Evolutionary conservation across 1,140 invertebrate genomes (phyloP).

Genomic region (Drosophila santomea): DNA sequence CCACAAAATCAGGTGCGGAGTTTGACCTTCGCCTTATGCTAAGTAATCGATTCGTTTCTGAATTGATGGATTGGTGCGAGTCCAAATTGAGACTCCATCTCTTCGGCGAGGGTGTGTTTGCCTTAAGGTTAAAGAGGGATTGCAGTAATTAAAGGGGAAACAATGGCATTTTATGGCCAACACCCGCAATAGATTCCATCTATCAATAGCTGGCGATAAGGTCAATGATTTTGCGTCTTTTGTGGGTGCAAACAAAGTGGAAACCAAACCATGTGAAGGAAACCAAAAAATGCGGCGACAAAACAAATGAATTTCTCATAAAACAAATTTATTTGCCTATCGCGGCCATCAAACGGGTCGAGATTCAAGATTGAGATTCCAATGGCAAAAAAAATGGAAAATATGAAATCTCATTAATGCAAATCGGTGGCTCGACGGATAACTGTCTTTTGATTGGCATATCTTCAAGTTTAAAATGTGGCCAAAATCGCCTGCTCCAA

Average conservation of each 20-base stretch:
- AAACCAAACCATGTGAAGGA: slow-evolving; percentile 59
- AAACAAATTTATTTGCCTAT: slow-evolving; percentile 46
- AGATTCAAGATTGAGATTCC: slow-evolving; percentile 7
- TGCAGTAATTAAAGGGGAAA: slow-evolving; percentile 36
- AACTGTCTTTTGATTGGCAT: slow-evolving; percentile 64
- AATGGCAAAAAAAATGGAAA: slow-evolving; percentile 9
- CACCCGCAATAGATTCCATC: slow-evolving; percentile 41
- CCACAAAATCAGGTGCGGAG: slow-evolving; percentile 13
- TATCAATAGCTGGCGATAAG: slow-evolving; percentile 58
- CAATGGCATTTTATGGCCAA: slow-evolving; percentile 49
- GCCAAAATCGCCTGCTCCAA: slow-evolving; percentile 64
- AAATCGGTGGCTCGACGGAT: slow-evolving; percentile 32
- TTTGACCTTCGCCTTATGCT: slow-evolving; percentile 54
- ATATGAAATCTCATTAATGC: slow-evolving; percentile 54
- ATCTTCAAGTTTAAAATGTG: slow-evolving; percentile 42
- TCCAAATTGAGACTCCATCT: slow-evolving; percentile 28
- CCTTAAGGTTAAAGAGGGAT: slow-evolving; percentile 38
- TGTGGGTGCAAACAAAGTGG: slow-evolving; percentile 47
- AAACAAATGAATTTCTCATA: slow-evolving; percentile 50
- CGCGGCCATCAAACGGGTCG: slow-evolving; percentile 17
- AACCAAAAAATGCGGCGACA: slow-evolving; percentile 25
- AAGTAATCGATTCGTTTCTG: slow-evolving; percentile 46
- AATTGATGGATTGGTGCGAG: slow-evolving; percentile 28
- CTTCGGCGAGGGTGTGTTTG: slow-evolving; percentile 25
- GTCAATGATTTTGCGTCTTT: slow-evolving; percentile 59